Evolutionary conservation across 2,797 vertebrate species (phyloP).

Genomic region (Tenualosa ilisha): DNA sequence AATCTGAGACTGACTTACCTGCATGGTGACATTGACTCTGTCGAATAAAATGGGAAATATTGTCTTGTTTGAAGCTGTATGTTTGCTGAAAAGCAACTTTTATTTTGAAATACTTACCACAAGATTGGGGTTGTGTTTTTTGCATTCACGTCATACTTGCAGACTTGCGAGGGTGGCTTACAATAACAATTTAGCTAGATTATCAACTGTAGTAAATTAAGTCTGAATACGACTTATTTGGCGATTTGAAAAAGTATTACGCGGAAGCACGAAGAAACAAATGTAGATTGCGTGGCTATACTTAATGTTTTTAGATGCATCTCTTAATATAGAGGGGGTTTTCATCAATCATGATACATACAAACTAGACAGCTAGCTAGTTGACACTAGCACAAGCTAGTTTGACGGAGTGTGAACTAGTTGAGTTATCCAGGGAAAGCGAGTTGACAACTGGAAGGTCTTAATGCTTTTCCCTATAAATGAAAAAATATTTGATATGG

Average conservation of each 20-base stretch:
- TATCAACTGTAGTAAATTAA: background rate
- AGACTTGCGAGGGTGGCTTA: conserved; percentile 14
- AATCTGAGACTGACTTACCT: too few species aligned
- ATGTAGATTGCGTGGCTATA: background rate
- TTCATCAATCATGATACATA: conserved; percentile 14
- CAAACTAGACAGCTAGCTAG: conserved; percentile 21
- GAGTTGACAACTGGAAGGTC: background rate
- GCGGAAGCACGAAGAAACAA: background rate
- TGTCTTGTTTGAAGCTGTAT: too few species aligned
- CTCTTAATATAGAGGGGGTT: conserved; percentile 12
- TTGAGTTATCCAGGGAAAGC: background rate
- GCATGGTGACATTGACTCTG: too few species aligned
- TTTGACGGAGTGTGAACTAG: background rate
- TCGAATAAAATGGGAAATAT: too few species aligned
- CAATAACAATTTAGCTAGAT: conserved; percentile 11
- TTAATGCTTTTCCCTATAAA: background rate
- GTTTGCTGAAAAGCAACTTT: background rate
- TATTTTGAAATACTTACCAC: background rate
- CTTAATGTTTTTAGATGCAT: background rate
- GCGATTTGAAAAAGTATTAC: background rate
- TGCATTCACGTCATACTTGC: background rate
- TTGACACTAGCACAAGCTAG: background rate
- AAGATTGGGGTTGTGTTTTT: background rate
- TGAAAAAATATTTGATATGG: background rate
- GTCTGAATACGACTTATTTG: conserved; percentile 1